These are phyloP conservation scores for Zaprionus africanus DNA, from an alignment of 1,140 invertebrate genomes.

Conservation along the genomic window DNA sequence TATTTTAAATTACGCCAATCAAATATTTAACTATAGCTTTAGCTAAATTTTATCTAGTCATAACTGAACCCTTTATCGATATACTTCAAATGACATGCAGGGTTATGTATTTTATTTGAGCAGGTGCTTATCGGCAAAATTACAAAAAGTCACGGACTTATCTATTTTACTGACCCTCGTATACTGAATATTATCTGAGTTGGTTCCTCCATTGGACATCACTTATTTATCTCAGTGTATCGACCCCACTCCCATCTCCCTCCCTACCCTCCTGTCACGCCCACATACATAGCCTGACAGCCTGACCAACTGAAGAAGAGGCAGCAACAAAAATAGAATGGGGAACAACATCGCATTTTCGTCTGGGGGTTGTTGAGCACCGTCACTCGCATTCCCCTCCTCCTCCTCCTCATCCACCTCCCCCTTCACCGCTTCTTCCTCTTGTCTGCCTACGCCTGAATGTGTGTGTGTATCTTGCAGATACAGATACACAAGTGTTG, in stretches of 20 bases:
- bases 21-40: no score
- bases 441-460: neutral
- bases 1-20: no score
- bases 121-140: no score
- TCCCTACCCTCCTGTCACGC: neutral
- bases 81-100: no score
- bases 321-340: conserved; percentile 18
- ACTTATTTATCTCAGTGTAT: conserved; percentile 1
- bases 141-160: no score
- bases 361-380: conserved; percentile 31
- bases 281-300: neutral
- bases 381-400: neutral
- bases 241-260: neutral
- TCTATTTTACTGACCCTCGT: no score
- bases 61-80: no score
- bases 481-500: conserved; percentile 70
- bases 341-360: conserved; percentile 43
- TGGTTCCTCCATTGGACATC: neutral
- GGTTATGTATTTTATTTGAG: no score
- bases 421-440: neutral
- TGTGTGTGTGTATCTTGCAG: conserved; percentile 49
- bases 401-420: neutral
- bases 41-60: no score
- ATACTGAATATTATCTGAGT: no score
- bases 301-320: conserved; percentile 48